phyloP scores from a whole-genome alignment of 2,113 vertebrate genomes.

The Ciconia boyciana region DNA sequence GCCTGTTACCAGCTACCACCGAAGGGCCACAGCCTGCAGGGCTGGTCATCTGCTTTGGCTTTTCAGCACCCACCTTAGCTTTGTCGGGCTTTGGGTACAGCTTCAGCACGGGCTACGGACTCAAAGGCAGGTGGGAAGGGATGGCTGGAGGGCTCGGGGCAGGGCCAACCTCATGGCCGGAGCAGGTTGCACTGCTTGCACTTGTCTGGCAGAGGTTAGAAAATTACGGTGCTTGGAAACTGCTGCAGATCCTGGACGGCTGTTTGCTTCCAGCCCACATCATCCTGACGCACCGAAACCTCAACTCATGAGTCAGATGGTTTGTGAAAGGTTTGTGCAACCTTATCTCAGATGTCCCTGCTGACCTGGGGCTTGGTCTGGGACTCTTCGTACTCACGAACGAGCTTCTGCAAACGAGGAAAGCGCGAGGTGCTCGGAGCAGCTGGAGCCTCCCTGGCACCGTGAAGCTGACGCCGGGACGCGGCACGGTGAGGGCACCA shows the following conservation, averaged over 20 bases:
- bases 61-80: neutral
- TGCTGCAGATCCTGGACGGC: fast-evolving
- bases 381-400: fast-evolving
- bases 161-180: fast-evolving
- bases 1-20: neutral
- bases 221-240: neutral
- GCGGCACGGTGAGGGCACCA: neutral
- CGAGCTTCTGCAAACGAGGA: neutral
- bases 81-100: neutral
- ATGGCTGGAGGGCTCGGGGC: neutral
- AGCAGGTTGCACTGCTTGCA: neutral
- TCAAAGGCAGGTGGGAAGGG: neutral
- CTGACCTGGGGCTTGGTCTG: neutral
- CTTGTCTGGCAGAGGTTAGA: fast-evolving
- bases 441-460: neutral
- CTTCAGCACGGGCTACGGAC: fast-evolving
- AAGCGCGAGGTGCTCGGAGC: fast-evolving
- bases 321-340: neutral
- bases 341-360: neutral
- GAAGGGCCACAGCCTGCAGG: neutral
- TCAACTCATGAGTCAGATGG: neutral
- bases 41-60: neutral
- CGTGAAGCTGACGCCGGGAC: fast-evolving
- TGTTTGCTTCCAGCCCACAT: neutral
- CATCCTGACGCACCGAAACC: neutral